Evolutionary conservation across 2,888 invertebrate species (phyloP), one percentile per base, ranked within the genome.

Genomic region (Sarcophaga subvicina): DNA sequence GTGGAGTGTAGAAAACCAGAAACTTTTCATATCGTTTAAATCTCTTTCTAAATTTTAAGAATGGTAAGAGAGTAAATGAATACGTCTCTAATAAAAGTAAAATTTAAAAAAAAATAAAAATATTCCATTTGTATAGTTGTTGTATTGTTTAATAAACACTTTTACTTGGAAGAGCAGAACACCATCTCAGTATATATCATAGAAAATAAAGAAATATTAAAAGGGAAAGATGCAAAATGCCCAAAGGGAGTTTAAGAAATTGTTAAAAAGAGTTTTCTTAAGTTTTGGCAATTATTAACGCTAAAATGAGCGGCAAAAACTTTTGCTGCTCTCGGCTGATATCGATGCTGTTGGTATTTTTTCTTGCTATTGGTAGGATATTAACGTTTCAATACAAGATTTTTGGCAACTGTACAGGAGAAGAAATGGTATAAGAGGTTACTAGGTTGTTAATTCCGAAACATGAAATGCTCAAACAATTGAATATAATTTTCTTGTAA

Each of bases 221-320:
- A 49, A 14, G 49, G 14, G 12, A 49, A 49, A 49, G 59, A 72
- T 59, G 27, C 3, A 11, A 11, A 62, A 62, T 62, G 22, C 62
- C 37, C 8, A 12, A 60, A 73, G n/a, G 10, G 62, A 22, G 22
- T 20, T 14, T 14, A 54, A 12, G 54, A 62, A 62, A 66, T 22
- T 64, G 14, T 60, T 67, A 54, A 54, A 37, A 80, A 73, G 73
- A 73, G 47, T 60, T 75, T 83, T 47, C 10, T 49, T 37, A 81
- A 85, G 81, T 37, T 85, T 85, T 75, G 71, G 78, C 78, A 85
- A 73, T 81, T 80, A 77, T 77, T 81, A 78, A 85, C 69, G 78
- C 67, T 71, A 37, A 76, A 82, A 76, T 69, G 49, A 67, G 47
- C 80, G 70, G 54, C 22, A 67, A 45, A 81, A 80, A 73, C n/a